Conservation (phyloP, 2,113 vertebrate species). For the Megalops atlanticus region DNA sequence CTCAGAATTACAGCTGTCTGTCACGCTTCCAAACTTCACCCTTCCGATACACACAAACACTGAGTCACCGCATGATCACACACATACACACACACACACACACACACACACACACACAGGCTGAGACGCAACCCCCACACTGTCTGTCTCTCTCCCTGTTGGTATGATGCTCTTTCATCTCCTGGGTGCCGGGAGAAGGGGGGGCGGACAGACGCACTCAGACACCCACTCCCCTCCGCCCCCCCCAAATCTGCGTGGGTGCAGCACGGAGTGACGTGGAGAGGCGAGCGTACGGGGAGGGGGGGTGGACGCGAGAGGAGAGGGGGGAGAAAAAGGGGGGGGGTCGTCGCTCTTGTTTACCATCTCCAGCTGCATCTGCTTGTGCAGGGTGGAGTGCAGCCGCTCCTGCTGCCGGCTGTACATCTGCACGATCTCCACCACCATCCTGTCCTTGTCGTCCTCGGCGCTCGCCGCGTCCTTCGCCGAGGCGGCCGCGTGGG, state of each 20-base stretch:
- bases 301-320: too few species aligned
- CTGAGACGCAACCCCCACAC: background rate
- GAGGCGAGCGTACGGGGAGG: background rate
- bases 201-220: background rate
- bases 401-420: conserved; percentile 94
- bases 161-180: background rate
- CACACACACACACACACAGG: background rate
- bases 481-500: conserved; percentile 71
- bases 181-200: background rate
- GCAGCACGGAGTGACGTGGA: too few species aligned
- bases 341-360: conserved; percentile 68
- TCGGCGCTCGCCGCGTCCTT: conserved; percentile 70
- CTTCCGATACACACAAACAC: too few species aligned
- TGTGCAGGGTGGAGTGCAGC: conserved; percentile 86
- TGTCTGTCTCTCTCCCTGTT: background rate
- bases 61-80: too few species aligned
- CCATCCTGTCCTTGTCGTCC: conserved; percentile 93
- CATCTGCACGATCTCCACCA: conserved; percentile 96
- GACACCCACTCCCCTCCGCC: background rate
- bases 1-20: too few species aligned
- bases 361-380: conserved; percentile 93
- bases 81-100: background rate
- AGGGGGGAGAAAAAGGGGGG: background rate
- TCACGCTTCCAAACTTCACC: background rate
- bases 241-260: background rate